phyloP scores from a whole-genome alignment of 2,888 invertebrate species.

The Hyposoter didymator region DNA sequence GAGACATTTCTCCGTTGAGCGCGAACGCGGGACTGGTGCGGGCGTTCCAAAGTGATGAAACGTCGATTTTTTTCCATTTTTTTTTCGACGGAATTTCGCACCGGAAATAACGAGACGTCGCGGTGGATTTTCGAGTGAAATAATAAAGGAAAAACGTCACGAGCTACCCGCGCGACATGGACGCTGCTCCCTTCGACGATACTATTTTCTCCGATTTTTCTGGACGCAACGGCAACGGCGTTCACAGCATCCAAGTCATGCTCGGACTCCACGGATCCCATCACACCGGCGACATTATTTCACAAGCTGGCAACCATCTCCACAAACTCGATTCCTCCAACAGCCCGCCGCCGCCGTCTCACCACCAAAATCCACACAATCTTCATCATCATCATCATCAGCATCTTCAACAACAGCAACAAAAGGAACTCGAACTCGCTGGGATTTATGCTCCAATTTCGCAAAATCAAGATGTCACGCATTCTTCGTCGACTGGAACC shows the following conservation, averaged over 20 bases:
- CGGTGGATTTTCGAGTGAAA: not conserved
- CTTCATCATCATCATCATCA: constrained; percentile 81
- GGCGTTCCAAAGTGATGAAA: not conserved
- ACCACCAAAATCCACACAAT: constrained; percentile 80
- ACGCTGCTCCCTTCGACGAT: constrained; percentile 90
- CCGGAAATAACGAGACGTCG: not conserved
- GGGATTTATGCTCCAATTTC: constrained; percentile 82
- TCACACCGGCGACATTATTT: constrained; percentile 80
- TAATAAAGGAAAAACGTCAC: not conserved
- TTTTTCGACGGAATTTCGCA: not conserved
- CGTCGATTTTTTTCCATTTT: not conserved
- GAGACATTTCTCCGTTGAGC: not conserved
- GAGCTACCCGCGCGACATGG: constrained; percentile 85
- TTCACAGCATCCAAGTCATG: constrained; percentile 89
- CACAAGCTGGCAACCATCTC: constrained; percentile 78
- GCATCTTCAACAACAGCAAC: constrained; percentile 84
- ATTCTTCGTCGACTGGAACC: constrained; percentile 81
- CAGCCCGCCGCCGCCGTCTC: constrained; percentile 84
- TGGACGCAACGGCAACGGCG: constrained; percentile 86
- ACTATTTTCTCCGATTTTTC: constrained; percentile 92
- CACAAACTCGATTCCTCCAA: constrained; percentile 84
- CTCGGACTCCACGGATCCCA: constrained; percentile 86
- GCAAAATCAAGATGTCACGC: constrained; percentile 84
- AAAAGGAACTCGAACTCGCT: constrained; percentile 81
- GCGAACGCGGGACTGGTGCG: not conserved